Conservation (phyloP, 1,140 invertebrate species). For the Chelonus insularis region DNA sequence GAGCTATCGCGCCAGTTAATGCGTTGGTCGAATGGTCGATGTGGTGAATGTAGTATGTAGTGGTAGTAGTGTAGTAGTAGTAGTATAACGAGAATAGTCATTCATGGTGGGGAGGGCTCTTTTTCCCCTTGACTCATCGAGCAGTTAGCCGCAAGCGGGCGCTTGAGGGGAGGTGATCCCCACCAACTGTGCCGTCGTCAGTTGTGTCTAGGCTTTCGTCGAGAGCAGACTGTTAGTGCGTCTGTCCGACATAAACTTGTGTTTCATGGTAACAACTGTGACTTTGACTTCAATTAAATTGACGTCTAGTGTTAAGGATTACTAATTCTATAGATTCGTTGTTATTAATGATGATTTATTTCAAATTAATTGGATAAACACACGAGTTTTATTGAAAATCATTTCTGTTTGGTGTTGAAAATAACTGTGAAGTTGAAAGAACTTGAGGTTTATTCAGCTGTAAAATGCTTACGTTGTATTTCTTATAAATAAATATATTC, state of each 20-base stretch:
- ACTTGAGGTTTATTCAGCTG: neutral
- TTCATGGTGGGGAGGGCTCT: slow-evolving; percentile 29
- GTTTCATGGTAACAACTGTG: no score
- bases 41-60: slow-evolving; percentile 11
- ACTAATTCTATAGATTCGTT: no score
- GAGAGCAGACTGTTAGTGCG: slow-evolving; percentile 33
- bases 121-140: slow-evolving; percentile 11
- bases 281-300: no score
- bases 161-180: slow-evolving; percentile 39
- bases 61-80: slow-evolving; percentile 17
- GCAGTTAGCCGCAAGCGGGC: slow-evolving; percentile 1
- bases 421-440: no score
- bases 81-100: slow-evolving; percentile 17
- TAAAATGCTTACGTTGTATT: neutral
- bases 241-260: no score
- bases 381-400: no score
- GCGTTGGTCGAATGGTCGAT: slow-evolving; percentile 40
- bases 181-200: slow-evolving; percentile 43
- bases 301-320: no score
- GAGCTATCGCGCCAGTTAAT: slow-evolving; percentile 59
- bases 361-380: no score
- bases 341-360: no score
- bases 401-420: no score
- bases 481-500: neutral
- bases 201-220: slow-evolving; percentile 47